Conservation (phyloP, 1,140 invertebrate species). For the Chymomyza costata region DNA sequence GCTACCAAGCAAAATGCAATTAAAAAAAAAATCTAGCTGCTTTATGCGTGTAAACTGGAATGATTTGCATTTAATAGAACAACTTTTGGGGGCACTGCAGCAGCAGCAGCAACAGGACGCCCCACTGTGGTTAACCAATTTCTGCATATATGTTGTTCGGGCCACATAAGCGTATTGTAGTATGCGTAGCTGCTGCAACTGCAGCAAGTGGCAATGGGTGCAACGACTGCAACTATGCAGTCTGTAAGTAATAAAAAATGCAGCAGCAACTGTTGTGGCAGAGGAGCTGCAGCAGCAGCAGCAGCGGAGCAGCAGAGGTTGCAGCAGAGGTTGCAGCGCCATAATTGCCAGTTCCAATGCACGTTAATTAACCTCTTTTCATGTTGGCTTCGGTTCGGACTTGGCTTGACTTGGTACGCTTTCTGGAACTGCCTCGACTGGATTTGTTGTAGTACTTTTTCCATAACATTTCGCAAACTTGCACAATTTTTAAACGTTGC, state of each 20-base stretch:
- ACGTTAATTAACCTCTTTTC: constrained; percentile 74
- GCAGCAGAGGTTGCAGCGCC: too few relatives aligned
- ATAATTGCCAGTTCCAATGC: constrained; percentile 72
- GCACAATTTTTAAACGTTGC: constrained; percentile 53
- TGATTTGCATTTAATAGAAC: constrained; percentile 67
- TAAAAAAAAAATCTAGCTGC: constrained; percentile 34
- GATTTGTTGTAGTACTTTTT: constrained; percentile 11
- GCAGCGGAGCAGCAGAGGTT: constrained; percentile 7
- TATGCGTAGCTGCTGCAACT: too few relatives aligned
- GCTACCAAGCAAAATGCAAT: constrained; percentile 42
- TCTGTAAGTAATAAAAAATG: constrained; percentile 14
- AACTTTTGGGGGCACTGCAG: constrained; percentile 11
- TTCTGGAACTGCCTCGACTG: constrained; percentile 14
- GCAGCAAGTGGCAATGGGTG: constrained; percentile 18
- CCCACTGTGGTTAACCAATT: constrained; percentile 26
- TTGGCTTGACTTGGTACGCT: constrained; percentile 12
- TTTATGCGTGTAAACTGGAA: constrained; percentile 17
- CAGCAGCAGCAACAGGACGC: constrained; percentile 1
- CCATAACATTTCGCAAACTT: constrained; percentile 26
- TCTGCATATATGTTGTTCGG: constrained; percentile 44
- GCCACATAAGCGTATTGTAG: too few relatives aligned
- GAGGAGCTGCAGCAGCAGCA: constrained; percentile 31
- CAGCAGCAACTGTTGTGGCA: not conserved
- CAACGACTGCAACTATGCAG: constrained; percentile 11
- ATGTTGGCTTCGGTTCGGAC: constrained; percentile 42